Percentiles rank a stretch among this genome's conserved stretches.
These are phyloP conservation scores for Iguana delicatissima DNA, from an alignment of 2,797 vertebrate species.

Conservation along the genomic window DNA sequence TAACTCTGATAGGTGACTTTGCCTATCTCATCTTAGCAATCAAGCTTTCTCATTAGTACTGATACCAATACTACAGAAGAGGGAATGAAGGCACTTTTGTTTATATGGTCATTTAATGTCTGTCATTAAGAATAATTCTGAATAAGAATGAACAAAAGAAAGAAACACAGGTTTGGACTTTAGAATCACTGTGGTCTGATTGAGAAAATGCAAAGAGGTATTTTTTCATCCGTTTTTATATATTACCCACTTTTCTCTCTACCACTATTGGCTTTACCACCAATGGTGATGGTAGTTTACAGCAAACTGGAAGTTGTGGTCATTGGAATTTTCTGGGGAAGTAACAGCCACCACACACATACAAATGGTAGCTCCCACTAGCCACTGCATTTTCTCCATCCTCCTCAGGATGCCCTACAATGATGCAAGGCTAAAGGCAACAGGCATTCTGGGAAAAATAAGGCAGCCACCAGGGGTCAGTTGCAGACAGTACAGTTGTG, in stretches of 20 bases:
- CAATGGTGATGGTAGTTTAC: background rate
- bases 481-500: background rate
- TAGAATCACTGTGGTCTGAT: background rate
- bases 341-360: too few species aligned
- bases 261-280: background rate
- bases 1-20: conserved; percentile 5
- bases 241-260: background rate
- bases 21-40: background rate
- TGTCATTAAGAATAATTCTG: background rate
- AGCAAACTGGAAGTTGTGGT: background rate
- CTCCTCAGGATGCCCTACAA: background rate
- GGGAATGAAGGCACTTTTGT: background rate
- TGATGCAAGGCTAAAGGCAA: background rate
- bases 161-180: background rate
- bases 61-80: background rate
- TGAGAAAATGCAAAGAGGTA: background rate
- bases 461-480: background rate
- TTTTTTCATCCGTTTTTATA: background rate
- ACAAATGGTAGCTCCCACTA: background rate
- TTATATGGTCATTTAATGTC: background rate
- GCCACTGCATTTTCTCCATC: background rate
- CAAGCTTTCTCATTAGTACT: background rate
- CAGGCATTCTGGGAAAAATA: background rate
- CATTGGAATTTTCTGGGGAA: background rate
- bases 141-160: background rate